Evolutionary conservation across 2,113 vertebrate species (phyloP).

Genomic region (Lagopus leucura): DNA sequence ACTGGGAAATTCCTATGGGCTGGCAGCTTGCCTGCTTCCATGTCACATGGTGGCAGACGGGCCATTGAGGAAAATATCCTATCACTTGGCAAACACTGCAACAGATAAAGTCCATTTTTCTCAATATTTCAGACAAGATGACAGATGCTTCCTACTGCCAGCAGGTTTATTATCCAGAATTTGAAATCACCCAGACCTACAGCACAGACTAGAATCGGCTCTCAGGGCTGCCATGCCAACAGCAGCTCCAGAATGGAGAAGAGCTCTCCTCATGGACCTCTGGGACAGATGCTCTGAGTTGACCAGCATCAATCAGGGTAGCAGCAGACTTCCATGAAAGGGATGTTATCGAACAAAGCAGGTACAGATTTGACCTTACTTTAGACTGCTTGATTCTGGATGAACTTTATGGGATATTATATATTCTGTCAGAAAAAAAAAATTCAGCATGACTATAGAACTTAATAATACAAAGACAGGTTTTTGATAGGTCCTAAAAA

Average conservation of each 20-base stretch:
- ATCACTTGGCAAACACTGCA: slow-evolving; percentile 4
- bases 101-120: slow-evolving; percentile 22
- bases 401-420: not conserved
- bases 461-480: not conserved
- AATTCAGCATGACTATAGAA: not conserved
- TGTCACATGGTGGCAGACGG: not conserved
- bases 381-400: not conserved
- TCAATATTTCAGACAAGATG: not conserved
- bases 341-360: not conserved
- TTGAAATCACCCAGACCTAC: not conserved
- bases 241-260: not conserved
- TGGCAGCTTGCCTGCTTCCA: slow-evolving; percentile 33
- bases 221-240: not conserved
- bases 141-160: slow-evolving; percentile 22
- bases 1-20: not conserved
- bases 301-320: not conserved
- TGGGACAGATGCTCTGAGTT: not conserved
- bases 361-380: not conserved
- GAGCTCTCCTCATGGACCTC: not conserved
- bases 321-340: not conserved
- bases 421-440: not conserved
- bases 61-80: slow-evolving; percentile 28
- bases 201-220: not conserved
- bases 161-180: slow-evolving; percentile 27
- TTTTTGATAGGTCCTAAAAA: not conserved